Evolutionary conservation across 2,888 invertebrate genomes (phyloP).

Genomic region (Chironomus riparius): DNA sequence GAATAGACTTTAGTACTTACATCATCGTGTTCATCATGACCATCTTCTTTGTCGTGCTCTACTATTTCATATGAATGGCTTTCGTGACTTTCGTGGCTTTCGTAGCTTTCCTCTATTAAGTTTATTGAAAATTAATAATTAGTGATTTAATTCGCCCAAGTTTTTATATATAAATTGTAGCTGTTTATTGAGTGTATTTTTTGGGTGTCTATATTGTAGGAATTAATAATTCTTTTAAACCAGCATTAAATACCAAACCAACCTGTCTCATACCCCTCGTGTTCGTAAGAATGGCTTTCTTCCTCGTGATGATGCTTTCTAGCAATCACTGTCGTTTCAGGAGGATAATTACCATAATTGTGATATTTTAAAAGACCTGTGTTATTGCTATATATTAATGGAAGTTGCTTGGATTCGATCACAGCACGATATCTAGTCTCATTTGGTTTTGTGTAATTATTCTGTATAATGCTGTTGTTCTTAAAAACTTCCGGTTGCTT

Average conservation of each 20-base stretch:
- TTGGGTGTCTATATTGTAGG: too few species aligned
- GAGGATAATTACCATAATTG: too few species aligned
- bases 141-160: too few species aligned
- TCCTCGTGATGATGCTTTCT: background rate
- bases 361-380: too few species aligned
- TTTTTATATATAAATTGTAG: too few species aligned
- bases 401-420: background rate
- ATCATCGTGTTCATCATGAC: background rate
- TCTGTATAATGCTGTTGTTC: background rate
- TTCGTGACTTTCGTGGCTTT: background rate
- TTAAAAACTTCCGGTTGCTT: too few species aligned
- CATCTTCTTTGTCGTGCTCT: background rate
- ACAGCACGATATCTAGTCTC: background rate
- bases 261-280: background rate
- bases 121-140: background rate
- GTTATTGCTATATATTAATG: background rate
- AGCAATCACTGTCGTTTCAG: background rate
- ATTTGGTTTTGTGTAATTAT: background rate
- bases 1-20: too few species aligned
- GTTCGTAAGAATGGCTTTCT: background rate
- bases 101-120: background rate
- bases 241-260: too few species aligned
- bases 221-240: too few species aligned
- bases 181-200: too few species aligned
- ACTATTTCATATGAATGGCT: background rate